Conservation (phyloP, 1,140 invertebrate species). For the Calosoma granatense region DNA sequence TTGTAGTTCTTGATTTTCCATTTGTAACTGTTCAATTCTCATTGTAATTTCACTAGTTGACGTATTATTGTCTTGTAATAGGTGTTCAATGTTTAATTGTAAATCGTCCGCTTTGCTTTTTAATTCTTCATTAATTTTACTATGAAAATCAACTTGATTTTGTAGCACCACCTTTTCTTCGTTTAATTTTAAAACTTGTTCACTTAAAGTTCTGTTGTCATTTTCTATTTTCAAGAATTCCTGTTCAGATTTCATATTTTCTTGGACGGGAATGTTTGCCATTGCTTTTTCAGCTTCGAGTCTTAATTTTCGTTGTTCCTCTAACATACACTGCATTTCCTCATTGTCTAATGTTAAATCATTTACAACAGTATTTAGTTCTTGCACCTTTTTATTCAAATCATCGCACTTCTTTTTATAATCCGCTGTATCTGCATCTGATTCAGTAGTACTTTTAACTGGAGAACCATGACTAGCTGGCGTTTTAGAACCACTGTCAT, state of each 20-base stretch:
- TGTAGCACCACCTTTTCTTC: constrained; percentile 20
- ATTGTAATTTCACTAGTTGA: neutral
- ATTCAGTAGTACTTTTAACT: neutral
- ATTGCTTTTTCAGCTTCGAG: constrained; percentile 25
- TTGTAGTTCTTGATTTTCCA: neutral
- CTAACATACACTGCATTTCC: constrained; percentile 55
- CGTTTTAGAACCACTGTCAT: constrained; percentile 20
- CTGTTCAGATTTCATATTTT: constrained; percentile 17
- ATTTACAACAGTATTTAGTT: constrained; percentile 42
- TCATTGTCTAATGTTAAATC: constrained; percentile 60
- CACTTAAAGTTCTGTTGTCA: constrained; percentile 14
- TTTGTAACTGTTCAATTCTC: neutral
- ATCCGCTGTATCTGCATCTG: constrained; percentile 8
- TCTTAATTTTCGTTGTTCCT: constrained; percentile 39
- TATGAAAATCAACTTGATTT: constrained; percentile 13
- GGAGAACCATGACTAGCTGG: neutral
- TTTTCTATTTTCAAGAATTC: constrained; percentile 16
- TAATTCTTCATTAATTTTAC: neutral
- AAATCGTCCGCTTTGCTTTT: neutral
- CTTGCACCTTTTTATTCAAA: constrained; percentile 28
- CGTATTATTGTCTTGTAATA: neutral
- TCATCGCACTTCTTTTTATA: constrained; percentile 2
- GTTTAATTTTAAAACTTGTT: constrained; percentile 18
- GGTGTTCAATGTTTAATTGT: neutral
- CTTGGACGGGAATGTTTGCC: constrained; percentile 7